A percentile compares a stretch with the other conserved stretches of the same genome.
Conservation (phyloP, 2,113 vertebrate genomes). For the Entomyzon cyanotis region DNA sequence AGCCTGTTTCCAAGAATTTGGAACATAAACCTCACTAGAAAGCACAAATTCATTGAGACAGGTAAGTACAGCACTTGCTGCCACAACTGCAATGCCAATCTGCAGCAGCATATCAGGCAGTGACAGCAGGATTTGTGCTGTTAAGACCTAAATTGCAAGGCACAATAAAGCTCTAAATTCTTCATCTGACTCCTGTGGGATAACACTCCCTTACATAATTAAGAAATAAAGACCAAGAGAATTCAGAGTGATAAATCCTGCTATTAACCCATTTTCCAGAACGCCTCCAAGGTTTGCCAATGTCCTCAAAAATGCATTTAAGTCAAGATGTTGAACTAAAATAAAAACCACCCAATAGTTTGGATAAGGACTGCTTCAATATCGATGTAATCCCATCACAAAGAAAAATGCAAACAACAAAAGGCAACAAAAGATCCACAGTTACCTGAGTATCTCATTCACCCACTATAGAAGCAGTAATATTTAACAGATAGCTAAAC, state of each 20-base stretch:
- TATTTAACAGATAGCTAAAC: neutral
- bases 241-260: neutral
- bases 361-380: neutral
- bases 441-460: neutral
- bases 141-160: neutral
- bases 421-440: neutral
- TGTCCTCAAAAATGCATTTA: neutral
- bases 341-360: neutral
- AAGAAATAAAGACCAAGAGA: neutral
- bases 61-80: neutral
- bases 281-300: fast-evolving
- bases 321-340: neutral
- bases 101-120: neutral
- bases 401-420: neutral
- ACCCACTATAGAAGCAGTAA: neutral
- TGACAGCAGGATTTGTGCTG: neutral
- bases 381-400: neutral
- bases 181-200: neutral
- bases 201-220: neutral
- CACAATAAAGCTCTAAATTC: neutral
- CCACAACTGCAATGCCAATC: neutral
- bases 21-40: neutral
- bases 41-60: neutral
- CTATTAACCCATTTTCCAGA: neutral
- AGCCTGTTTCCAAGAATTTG: neutral